Evolutionary conservation across 2,797 vertebrate species (phyloP), one percentile per base, ranked within the genome.

Genomic region (Etheostoma nigrum): DNA sequence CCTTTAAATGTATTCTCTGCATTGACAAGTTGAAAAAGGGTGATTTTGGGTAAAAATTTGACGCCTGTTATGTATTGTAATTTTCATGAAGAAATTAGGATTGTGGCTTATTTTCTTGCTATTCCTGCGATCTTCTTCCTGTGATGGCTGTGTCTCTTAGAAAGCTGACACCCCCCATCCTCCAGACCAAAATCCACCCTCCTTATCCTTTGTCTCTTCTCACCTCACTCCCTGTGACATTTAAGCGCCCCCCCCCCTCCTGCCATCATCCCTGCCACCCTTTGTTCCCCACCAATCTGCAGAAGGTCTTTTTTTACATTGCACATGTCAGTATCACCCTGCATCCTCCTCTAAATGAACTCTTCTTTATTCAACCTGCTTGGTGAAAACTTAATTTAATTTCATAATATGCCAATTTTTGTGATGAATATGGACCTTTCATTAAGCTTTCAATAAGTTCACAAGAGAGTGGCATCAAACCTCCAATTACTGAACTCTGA

Each of bases 171-270:
- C 3, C 53, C 53, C 36, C 58, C 44, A 65, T 40, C 65, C 64
- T 23, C 57, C 36, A 9, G 5, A 0, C 47, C 15, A 16, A 12
- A 40, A 19, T 33, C 65, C 47, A 58, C 44, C 64, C 40, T 72
- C 65, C 47, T 73, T 44, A 4, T 70, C 49, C 71, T 84, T 84
- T 83, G 81, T 86, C 83, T 84, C 68, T 61, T 74, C 76, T 84
- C 80, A 71, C 72, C 58, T 83, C 74, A 63, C 52, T 84, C 62
- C 66, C 61, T 54, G 49, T 88, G 90, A 89, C 87, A 90, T 91
- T 88, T 82, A 75, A 81, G 67, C 62, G 73, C 58, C 61, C 13
- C 52, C 8, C 8, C 42, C 27, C 13, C 9, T 3, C 7, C 47
- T 11, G 25, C 2, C 45, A 72, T n/a, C 73, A 47, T 52, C 25